Percentiles rank a stretch among this genome's conserved stretches.
These are phyloP conservation scores for Vultur gryphus DNA, from an alignment of 2,797 vertebrate genomes.

Conservation along the genomic window DNA sequence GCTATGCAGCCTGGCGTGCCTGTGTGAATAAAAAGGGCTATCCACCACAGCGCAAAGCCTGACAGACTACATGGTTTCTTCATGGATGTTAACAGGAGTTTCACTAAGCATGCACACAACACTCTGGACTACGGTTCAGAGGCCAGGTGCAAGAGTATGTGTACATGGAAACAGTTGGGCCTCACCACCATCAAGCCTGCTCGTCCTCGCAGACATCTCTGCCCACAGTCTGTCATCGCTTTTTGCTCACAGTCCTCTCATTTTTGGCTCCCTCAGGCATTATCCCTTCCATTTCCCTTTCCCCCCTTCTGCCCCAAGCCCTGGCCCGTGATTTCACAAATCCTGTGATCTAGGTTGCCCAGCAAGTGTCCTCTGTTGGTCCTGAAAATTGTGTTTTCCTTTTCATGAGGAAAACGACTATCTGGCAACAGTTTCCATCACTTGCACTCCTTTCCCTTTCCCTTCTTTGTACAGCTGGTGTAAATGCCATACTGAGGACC, in stretches of 20 bases:
- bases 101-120: not conserved
- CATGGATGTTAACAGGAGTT: not conserved
- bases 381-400: not conserved
- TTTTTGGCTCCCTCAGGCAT: not conserved
- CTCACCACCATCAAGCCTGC: not conserved
- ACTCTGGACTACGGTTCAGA: not conserved
- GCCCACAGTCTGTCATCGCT: not conserved
- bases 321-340: not conserved
- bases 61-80: not conserved
- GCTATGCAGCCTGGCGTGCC: not conserved
- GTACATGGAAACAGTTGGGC: not conserved
- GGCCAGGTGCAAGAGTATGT: not conserved
- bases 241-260: not conserved
- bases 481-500: not conserved
- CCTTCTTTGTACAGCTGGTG: not conserved
- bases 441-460: not conserved
- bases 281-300: not conserved
- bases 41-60: not conserved
- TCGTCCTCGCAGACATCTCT: not conserved
- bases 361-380: not conserved
- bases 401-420: not conserved
- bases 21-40: not conserved
- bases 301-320: not conserved
- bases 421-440: not conserved
- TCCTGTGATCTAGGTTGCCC: not conserved